These are phyloP conservation scores for Sympetrum striolatum DNA, from an alignment of 2,888 invertebrate genomes.

Conservation along the genomic window DNA sequence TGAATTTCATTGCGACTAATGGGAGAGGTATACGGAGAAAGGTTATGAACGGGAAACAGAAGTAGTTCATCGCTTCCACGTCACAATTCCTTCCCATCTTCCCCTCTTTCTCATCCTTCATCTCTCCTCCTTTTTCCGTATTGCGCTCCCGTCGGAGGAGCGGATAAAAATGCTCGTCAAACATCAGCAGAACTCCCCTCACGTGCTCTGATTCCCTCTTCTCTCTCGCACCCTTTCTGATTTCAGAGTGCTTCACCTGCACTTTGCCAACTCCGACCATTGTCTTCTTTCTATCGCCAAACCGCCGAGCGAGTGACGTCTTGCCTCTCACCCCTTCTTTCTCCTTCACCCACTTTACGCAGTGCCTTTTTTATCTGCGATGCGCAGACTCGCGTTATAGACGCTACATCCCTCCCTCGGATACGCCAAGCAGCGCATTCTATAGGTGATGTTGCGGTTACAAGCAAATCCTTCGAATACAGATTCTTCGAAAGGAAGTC, in stretches of 20 bases:
- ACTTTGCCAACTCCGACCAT: not conserved
- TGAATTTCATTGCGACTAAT: no score
- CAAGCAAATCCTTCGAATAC: no score
- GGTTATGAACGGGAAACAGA: no score
- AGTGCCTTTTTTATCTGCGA: not conserved
- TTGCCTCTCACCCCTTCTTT: not conserved
- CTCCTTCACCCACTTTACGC: not conserved
- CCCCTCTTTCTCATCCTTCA: not conserved
- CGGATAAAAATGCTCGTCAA: conserved; percentile 12
- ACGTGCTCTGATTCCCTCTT: not conserved
- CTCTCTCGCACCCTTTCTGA: not conserved
- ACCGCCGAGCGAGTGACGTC: not conserved
- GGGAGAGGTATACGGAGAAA: no score
- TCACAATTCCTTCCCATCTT: not conserved
- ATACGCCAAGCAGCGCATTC: no score
- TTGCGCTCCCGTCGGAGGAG: not conserved
- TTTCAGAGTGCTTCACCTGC: not conserved
- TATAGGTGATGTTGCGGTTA: no score
- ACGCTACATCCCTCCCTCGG: not conserved
- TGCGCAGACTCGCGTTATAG: not conserved
- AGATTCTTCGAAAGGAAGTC: no score
- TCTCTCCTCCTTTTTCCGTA: no score
- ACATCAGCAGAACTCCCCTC: not conserved
- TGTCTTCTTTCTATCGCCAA: not conserved
- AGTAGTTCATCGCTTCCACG: no score